phyloP scores from a whole-genome alignment of 1,140 invertebrate species.

The Ceratina japonica region DNA sequence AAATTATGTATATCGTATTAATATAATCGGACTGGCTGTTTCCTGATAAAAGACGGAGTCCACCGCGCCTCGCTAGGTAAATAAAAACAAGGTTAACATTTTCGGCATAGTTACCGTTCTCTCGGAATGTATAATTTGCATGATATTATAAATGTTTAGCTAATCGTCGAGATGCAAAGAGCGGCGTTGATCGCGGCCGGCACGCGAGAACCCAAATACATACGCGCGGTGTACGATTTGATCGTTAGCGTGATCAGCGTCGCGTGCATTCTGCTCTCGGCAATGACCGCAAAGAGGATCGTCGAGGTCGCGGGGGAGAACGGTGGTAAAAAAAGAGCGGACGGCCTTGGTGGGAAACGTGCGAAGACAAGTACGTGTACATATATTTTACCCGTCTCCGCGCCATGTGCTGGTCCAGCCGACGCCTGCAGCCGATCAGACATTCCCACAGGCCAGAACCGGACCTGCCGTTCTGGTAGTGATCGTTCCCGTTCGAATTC shows the following conservation, averaged over 20 bases:
- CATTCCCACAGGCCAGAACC: slow-evolving; percentile 83
- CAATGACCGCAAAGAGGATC: slow-evolving; percentile 57
- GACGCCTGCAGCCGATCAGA: slow-evolving; percentile 85
- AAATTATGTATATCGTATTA: too few relatives aligned
- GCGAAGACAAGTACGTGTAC: too few relatives aligned
- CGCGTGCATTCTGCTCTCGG: slow-evolving; percentile 40
- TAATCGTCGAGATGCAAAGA: too few relatives aligned
- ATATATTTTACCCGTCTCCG: slow-evolving; percentile 83
- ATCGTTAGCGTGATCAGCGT: slow-evolving; percentile 44
- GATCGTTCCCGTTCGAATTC: slow-evolving; percentile 74
- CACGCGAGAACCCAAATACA: neutral
- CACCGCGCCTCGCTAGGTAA: too few relatives aligned
- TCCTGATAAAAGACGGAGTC: too few relatives aligned
- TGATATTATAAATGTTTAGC: too few relatives aligned
- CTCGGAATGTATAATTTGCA: too few relatives aligned
- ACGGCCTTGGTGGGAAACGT: neutral
- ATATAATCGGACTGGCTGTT: too few relatives aligned
- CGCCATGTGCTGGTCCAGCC: slow-evolving; percentile 88
- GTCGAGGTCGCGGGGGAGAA: slow-evolving; percentile 8
- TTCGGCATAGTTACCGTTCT: too few relatives aligned
- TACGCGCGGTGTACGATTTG: neutral
- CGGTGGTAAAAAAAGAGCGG: neutral
- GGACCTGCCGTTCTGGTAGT: slow-evolving; percentile 69
- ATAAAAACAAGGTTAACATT: too few relatives aligned
- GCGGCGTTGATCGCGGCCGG: too few relatives aligned